A percentile compares a stretch with the other conserved stretches of the same genome.
Conservation (phyloP, 2,888 invertebrate genomes). For the Clanis bilineata region DNA sequence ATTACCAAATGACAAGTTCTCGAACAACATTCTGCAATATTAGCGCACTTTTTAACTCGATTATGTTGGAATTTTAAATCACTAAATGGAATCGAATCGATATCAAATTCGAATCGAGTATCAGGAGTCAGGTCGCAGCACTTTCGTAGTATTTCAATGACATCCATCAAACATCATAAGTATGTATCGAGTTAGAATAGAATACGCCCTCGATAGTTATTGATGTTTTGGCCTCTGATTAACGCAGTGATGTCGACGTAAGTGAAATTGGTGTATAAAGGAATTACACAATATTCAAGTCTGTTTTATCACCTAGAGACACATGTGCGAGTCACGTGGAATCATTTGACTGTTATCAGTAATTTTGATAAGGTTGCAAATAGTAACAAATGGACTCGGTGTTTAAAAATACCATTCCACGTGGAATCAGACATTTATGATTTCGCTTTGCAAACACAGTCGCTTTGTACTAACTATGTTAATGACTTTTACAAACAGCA, state of each 20-base stretch:
- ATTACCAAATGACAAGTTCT: too few relatives aligned
- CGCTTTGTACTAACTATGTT: constrained; percentile 22
- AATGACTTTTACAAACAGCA: neutral
- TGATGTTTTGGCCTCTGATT: too few relatives aligned
- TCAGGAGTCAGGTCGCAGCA: too few relatives aligned
- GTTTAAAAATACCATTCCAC: neutral
- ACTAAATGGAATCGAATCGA: too few relatives aligned
- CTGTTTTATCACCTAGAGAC: neutral
- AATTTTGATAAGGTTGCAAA: neutral
- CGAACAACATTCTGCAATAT: too few relatives aligned
- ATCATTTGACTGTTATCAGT: constrained; percentile 1
- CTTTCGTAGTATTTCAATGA: too few relatives aligned
- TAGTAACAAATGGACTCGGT: neutral
- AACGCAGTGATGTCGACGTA: neutral
- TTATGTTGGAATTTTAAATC: too few relatives aligned
- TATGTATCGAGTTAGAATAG: too few relatives aligned
- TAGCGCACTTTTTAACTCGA: too few relatives aligned
- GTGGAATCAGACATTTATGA: neutral
- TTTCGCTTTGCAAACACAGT: constrained; percentile 52
- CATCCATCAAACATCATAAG: too few relatives aligned
- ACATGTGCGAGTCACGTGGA: neutral
- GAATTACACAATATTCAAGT: neutral
- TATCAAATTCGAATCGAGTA: too few relatives aligned
- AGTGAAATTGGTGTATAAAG: neutral
- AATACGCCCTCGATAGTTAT: too few relatives aligned